These are phyloP conservation scores for Rattus norvegicus DNA, from an alignment of 2,113 vertebrate species.

Conservation along the genomic window GRCr8 NC_086039.1:30789501-30790000, in stretches of 20 bases:
- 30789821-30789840: not conserved
- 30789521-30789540: not conserved
- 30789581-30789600: not conserved
- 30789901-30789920: conserved; percentile 27
- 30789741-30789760: conserved; percentile 69
- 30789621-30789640: conserved; percentile 74
- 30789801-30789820: conserved; percentile 53
- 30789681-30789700: conserved; percentile 46
- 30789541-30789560: not conserved
- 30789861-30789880: conserved; percentile 29
- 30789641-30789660: conserved; percentile 67
- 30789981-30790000: not conserved
- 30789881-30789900: not conserved
- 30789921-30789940: not conserved
- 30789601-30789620: conserved; percentile 12
- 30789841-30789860: conserved; percentile 29
- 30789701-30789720: conserved; percentile 82
- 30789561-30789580: not conserved
- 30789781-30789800: conserved; percentile 79
- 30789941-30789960: conserved; percentile 46
- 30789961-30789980: conserved; percentile 36
- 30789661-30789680: conserved; percentile 65
- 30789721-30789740: conserved; percentile 85
- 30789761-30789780: conserved; percentile 76
- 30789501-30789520: not conserved